Evolutionary conservation across 2,888 invertebrate species (phyloP), one percentile per base, ranked within the genome.

Genomic region (Meta bourneti): DNA sequence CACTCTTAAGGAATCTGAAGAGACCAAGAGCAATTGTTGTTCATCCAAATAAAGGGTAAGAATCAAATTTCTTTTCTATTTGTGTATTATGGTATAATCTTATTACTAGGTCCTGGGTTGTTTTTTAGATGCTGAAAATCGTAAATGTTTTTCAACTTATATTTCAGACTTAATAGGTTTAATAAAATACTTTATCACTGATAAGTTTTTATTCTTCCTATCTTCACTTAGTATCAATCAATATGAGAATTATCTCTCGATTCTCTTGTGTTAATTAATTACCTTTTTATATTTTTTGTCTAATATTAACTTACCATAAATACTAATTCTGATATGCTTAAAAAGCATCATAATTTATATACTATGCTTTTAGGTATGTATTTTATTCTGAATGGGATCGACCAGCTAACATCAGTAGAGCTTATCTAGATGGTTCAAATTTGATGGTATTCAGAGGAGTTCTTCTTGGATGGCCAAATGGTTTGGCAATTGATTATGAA

Each of bases 341-440:
- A 16, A 70, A 70, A 70, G 34, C 34, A 34, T 34, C 34, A 34
- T 34, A 34, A 34, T 34, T 34, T 34, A 34, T 34, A 34, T 34
- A 34, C 34, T 34, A 34, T 34, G 34, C 4, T 93, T 93, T 70
- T 93, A 96, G 96, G 71, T 98, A 96, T 94, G 97, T 99, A 82
- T 99, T 98, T 95, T 99, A 98, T 96, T 97, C 98, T 0, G 99
- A 99, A 95, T 98, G 99, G 98, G 98, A 98, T 94, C 96, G 98
- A 6, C 99, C 99, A 0, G 99, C 99, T 0, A 99, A 99, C 94
- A 99, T 99, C 93, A 98, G 98, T 91, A 96, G 99, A 93, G 98
- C 98, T 0, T 97, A 97, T 94, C 97, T 98, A 0, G 99, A 99
- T 94, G 99, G 99, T 1, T 97, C 96, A 0, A 97, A 97, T 93